These are phyloP conservation scores for Aix galericulata DNA, from an alignment of 2,113 vertebrate genomes.

Conservation along the genomic window DNA sequence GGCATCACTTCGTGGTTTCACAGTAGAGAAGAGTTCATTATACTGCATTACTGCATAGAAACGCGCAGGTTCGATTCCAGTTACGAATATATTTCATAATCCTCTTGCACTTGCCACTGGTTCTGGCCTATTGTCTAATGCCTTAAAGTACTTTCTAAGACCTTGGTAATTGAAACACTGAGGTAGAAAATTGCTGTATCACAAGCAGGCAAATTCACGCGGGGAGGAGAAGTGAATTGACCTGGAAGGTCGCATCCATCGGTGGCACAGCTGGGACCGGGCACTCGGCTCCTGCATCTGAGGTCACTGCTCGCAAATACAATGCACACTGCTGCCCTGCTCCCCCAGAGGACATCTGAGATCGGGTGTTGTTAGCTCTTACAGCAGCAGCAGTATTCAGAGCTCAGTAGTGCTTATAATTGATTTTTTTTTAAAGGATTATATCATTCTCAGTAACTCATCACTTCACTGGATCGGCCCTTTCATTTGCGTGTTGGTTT, in stretches of 20 bases:
- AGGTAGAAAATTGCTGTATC: slow-evolving; percentile 62
- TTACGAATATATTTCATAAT: slow-evolving; percentile 12
- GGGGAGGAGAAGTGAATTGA: slow-evolving; percentile 26
- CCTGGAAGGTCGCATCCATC: slow-evolving; percentile 1
- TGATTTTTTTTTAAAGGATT: slow-evolving; percentile 10
- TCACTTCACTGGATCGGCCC: not conserved
- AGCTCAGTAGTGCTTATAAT: not conserved
- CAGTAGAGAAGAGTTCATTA: not conserved
- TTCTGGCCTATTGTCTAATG: slow-evolving; percentile 28
- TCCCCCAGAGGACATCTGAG: slow-evolving; percentile 12
- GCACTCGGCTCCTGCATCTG: not conserved
- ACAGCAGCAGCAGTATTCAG: not conserved
- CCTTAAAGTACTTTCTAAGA: slow-evolving; percentile 33
- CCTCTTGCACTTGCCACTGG: not conserved
- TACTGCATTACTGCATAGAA: not conserved
- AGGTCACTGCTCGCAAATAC: not conserved
- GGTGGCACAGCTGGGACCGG: not conserved
- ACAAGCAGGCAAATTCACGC: slow-evolving; percentile 8
- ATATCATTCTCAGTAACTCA: not conserved
- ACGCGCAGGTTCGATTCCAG: not conserved
- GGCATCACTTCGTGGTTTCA: slow-evolving; percentile 35
- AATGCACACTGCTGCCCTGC: fast-evolving
- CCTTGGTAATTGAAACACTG: slow-evolving; percentile 39
- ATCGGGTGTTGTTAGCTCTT: not conserved
- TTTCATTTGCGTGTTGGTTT: not conserved